These are phyloP conservation scores for Empidonax traillii DNA, from an alignment of 2,113 vertebrate species.

Conservation along the genomic window DNA sequence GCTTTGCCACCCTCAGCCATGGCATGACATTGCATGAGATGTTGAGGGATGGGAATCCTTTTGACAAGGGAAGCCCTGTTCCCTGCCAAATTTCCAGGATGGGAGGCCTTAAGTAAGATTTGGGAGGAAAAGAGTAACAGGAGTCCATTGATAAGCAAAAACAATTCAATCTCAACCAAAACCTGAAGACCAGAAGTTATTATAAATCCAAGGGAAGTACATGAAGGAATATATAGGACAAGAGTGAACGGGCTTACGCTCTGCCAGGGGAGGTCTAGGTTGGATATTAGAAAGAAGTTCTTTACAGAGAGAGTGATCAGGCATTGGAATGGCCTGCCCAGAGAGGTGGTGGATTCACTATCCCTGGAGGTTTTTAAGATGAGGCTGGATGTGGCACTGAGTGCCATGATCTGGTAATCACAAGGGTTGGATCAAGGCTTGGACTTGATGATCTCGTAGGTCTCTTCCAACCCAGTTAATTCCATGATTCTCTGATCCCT, in stretches of 20 bases:
- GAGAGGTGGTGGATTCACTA: no score
- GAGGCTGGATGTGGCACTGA: no score
- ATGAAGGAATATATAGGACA: background rate
- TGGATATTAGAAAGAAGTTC: no score
- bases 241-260: no score
- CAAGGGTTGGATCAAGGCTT: no score
- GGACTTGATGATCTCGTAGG: no score
- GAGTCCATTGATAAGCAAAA: background rate
- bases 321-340: no score
- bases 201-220: background rate
- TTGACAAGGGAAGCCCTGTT: background rate
- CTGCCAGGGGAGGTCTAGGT: no score
- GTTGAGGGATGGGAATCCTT: background rate
- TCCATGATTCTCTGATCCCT: background rate
- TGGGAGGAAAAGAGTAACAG: background rate
- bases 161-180: background rate
- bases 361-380: no score
- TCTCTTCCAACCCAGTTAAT: no score
- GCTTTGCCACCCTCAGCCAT: background rate
- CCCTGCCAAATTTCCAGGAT: background rate
- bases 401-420: no score
- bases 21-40: background rate
- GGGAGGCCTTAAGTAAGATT: background rate
- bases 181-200: background rate
- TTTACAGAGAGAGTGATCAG: no score